phyloP scores from a whole-genome alignment of 2,113 vertebrate species.

The Microcebus lehilahytsara region DNA sequence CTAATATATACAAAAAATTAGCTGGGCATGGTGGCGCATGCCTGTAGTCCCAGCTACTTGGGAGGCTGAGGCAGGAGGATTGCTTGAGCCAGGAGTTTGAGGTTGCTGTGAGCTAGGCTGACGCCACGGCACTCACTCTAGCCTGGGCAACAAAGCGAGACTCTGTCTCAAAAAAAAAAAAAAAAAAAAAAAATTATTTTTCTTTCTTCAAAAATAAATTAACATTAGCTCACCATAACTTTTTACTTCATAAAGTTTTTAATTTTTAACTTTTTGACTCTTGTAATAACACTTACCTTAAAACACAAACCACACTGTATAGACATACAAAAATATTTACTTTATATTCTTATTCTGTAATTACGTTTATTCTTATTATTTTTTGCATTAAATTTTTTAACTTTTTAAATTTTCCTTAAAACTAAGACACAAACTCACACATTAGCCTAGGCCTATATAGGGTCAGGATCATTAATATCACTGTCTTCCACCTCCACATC shows the following conservation, averaged over 20 bases:
- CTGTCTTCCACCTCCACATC: neutral
- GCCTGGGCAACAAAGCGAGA: too few species aligned
- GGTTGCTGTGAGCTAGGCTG: too few species aligned
- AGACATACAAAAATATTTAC: neutral
- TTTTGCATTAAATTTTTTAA: neutral
- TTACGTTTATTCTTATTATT: neutral
- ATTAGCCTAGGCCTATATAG: neutral
- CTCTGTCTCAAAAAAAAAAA: too few species aligned
- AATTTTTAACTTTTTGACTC: neutral
- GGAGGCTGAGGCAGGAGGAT: too few species aligned
- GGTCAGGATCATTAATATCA: neutral
- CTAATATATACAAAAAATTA: too few species aligned
- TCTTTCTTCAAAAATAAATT: neutral
- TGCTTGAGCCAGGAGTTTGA: too few species aligned
- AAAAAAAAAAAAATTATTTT: too few species aligned
- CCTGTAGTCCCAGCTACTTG: too few species aligned
- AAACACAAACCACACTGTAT: neutral
- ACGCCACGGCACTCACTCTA: too few species aligned
- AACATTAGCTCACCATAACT: neutral
- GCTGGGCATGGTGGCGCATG: too few species aligned
- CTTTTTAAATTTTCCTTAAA: neutral
- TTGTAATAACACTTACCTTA: neutral
- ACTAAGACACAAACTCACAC: neutral
- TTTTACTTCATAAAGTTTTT: neutral
- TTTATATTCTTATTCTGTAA: neutral